A percentile compares a stretch with the other conserved stretches of the same genome.
These are phyloP conservation scores for Rhodinocichla rosea DNA, from an alignment of 2,113 vertebrate species.

Conservation along the genomic window DNA sequence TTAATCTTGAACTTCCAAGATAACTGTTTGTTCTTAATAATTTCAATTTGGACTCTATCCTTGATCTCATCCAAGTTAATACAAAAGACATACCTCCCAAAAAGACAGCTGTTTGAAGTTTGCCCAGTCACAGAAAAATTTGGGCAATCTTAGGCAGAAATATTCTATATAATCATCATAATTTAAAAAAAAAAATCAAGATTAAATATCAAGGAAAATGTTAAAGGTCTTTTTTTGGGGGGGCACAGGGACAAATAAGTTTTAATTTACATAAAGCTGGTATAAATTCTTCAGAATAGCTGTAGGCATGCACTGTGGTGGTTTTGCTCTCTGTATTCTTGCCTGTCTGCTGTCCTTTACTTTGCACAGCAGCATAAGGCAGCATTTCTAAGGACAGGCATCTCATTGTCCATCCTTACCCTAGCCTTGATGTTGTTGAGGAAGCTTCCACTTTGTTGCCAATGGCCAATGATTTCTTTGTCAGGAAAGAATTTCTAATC, in stretches of 20 bases:
- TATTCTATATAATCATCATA: background rate
- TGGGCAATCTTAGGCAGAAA: background rate
- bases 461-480: background rate
- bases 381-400: background rate
- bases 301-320: background rate
- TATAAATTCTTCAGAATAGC: background rate
- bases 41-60: background rate
- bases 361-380: background rate
- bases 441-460: background rate
- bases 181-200: background rate
- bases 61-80: background rate
- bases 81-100: background rate
- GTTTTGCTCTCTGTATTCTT: background rate
- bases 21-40: background rate
- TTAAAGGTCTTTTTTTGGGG: background rate
- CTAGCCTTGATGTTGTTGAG: background rate
- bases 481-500: background rate
- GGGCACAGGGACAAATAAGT: accelerated
- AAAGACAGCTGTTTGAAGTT: background rate
- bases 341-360: background rate
- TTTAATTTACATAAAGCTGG: background rate
- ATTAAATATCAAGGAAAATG: background rate
- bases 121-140: background rate
- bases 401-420: background rate
- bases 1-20: background rate